A percentile compares a stretch with the other conserved stretches of the same genome.
phyloP scores from a whole-genome alignment of 2,888 invertebrate genomes.

The Chymomyza amoena region DNA sequence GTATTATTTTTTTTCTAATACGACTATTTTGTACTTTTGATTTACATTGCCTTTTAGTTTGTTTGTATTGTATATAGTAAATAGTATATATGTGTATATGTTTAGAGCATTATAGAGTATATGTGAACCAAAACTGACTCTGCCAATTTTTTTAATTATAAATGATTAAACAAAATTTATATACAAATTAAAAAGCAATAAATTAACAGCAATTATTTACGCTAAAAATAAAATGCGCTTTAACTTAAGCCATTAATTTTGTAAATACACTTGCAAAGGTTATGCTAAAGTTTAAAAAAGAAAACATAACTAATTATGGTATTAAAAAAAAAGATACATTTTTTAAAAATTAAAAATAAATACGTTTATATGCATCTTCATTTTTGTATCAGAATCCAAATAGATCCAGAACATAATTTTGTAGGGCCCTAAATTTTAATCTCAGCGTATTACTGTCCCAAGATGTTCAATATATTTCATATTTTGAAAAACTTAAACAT shows the following conservation, averaged over 20 bases:
- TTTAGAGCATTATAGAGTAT: conserved; percentile 14
- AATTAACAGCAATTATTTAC: conserved; percentile 44
- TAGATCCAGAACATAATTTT: too few relatives aligned
- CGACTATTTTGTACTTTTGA: conserved; percentile 56
- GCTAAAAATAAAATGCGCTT: conserved; percentile 31
- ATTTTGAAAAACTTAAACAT: too few relatives aligned
- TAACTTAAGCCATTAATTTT: conserved; percentile 50
- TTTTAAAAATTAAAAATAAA: too few relatives aligned
- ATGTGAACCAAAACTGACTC: conserved; percentile 12
- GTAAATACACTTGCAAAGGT: background rate
- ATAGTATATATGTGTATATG: background rate
- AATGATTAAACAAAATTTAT: conserved; percentile 22
- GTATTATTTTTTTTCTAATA: conserved; percentile 18
- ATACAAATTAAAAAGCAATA: conserved; percentile 50
- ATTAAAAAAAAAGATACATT: too few relatives aligned
- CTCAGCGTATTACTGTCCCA: too few relatives aligned
- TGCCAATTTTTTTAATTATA: conserved; percentile 24
- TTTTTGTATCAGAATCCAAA: too few relatives aligned
- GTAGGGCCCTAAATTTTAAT: too few relatives aligned
- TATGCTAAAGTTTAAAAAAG: background rate
- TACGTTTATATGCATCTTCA: too few relatives aligned
- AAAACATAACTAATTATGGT: background rate
- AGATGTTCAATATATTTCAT: too few relatives aligned
- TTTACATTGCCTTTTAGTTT: conserved; percentile 35
- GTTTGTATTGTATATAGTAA: background rate